Conservation (phyloP, 2,797 vertebrate genomes). For the Cuniculus paca region DNA sequence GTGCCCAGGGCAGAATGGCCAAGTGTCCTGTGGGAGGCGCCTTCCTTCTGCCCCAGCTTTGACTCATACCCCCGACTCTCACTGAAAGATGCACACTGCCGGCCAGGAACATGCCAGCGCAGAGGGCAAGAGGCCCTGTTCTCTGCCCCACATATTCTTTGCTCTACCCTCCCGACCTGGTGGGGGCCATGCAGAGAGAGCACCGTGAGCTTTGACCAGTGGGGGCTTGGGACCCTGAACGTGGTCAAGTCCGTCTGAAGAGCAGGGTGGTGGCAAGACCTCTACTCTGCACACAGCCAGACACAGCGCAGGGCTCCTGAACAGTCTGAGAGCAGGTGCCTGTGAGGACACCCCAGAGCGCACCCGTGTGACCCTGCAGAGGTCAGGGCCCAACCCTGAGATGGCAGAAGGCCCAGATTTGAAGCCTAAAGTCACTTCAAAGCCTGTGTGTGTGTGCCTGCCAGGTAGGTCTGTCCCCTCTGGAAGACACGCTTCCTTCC, state of each 20-base stretch:
- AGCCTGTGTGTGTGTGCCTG: not conserved
- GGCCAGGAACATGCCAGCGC: accelerated
- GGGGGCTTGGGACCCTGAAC: not conserved
- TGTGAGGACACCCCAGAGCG: accelerated
- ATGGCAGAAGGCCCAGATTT: accelerated
- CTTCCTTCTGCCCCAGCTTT: not conserved
- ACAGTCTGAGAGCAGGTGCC: too few species aligned
- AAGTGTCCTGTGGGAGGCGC: accelerated
- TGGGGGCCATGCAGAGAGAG: not conserved
- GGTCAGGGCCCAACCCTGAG: not conserved
- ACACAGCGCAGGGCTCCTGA: not conserved
- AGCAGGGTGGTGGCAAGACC: too few species aligned
- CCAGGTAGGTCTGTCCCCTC: not conserved
- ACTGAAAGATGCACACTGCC: not conserved
- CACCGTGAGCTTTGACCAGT: accelerated
- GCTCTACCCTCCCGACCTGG: accelerated
- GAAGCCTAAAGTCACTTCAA: not conserved
- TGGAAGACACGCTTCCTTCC: not conserved
- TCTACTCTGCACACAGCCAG: not conserved
- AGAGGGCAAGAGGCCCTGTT: not conserved
- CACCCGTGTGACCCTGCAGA: accelerated
- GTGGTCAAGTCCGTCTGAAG: too few species aligned
- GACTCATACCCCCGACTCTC: not conserved
- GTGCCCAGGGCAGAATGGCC: not conserved
- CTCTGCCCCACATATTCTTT: not conserved